A percentile compares a stretch with the other conserved stretches of the same genome.
Evolutionary conservation across 2,888 invertebrate species (phyloP).

Genomic region (Leucophenga maculata): DNA sequence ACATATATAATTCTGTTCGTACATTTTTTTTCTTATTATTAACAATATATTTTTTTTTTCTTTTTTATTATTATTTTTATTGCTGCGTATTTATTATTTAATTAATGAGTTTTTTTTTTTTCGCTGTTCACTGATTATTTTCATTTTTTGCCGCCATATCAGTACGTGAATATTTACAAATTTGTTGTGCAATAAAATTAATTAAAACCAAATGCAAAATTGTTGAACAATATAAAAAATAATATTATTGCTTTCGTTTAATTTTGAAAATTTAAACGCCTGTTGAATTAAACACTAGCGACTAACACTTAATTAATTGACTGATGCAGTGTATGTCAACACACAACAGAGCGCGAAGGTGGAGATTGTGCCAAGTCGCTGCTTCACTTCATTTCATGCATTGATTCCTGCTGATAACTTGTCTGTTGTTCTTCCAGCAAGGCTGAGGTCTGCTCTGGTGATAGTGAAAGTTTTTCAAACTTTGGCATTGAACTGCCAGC

Average conservation of each 20-base stretch:
- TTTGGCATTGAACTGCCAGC: slow-evolving; percentile 46
- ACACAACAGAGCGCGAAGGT: too few relatives aligned
- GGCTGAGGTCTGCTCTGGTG: slow-evolving; percentile 26
- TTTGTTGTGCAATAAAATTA: neutral
- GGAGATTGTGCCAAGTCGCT: slow-evolving; percentile 23
- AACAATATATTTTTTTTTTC: neutral
- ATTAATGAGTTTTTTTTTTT: slow-evolving; percentile 15
- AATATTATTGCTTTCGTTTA: neutral
- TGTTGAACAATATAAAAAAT: neutral
- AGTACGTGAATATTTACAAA: slow-evolving; percentile 6
- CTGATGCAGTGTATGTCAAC: too few relatives aligned
- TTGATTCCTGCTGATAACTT: slow-evolving; percentile 26
- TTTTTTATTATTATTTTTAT: neutral
- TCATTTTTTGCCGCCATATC: neutral
- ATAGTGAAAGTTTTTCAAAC: slow-evolving; percentile 61
- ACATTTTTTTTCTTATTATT: neutral
- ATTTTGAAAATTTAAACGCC: neutral
- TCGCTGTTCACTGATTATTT: neutral
- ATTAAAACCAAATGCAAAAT: neutral
- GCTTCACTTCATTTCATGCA: slow-evolving; percentile 40
- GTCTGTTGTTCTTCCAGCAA: slow-evolving; percentile 18
- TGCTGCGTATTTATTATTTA: slow-evolving; percentile 3
- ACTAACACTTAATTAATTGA: too few relatives aligned
- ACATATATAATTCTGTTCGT: too few relatives aligned
- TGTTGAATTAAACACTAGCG: too few relatives aligned